A percentile compares a stretch with the other conserved stretches of the same genome.
phyloP scores from a whole-genome alignment of 2,888 invertebrate species.

The Dromius quadrimaculatus region DNA sequence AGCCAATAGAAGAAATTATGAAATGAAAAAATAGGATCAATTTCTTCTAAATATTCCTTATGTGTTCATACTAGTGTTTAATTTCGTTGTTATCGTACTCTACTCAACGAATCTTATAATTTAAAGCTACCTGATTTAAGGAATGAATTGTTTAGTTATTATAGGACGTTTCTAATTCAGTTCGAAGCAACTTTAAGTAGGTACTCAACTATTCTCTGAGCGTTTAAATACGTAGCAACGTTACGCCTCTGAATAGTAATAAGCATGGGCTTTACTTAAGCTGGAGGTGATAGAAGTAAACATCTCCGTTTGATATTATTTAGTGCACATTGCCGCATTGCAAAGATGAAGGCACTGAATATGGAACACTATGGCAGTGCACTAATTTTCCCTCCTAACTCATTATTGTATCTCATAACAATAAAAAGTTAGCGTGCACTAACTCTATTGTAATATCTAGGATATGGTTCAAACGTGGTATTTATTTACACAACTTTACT shows the following conservation, averaged over 20 bases:
- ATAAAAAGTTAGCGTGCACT: neutral
- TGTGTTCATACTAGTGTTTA: neutral
- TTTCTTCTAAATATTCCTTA: neutral
- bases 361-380: conserved; percentile 52
- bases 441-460: conserved; percentile 27
- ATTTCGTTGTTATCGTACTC: conserved; percentile 12
- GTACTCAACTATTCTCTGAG: conserved; percentile 45
- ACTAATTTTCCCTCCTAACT: conserved; percentile 35
- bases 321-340: conserved; percentile 46
- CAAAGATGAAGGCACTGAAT: conserved; percentile 50
- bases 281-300: neutral
- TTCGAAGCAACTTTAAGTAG: conserved; percentile 49
- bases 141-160: conserved; percentile 28
- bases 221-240: conserved; percentile 30
- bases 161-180: conserved; percentile 48
- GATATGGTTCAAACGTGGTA: conserved; percentile 50
- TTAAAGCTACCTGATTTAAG: conserved; percentile 41
- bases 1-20: too few relatives aligned
- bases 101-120: conserved; percentile 31
- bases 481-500: conserved; percentile 30
- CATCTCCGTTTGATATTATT: neutral
- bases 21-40: too few relatives aligned
- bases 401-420: conserved; percentile 22
- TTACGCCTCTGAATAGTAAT: neutral
- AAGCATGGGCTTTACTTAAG: conserved; percentile 15